These are phyloP conservation scores for Drosophila punjabiensis DNA, from an alignment of 1,140 invertebrate species.

Conservation along the genomic window DNA sequence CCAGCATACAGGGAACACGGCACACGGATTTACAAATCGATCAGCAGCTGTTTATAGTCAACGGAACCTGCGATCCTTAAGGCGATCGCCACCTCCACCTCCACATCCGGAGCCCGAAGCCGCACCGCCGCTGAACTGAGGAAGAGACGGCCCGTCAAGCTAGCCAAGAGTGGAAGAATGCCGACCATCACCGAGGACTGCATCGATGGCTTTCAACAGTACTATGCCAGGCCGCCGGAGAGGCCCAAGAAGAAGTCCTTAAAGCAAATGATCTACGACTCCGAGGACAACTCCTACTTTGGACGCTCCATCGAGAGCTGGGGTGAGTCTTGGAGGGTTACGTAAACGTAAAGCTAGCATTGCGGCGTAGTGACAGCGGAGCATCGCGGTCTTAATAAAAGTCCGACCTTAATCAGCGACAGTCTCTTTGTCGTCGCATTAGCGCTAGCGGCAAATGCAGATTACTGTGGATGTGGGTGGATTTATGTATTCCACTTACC, in stretches of 20 bases:
- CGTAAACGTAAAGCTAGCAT: constrained; percentile 40
- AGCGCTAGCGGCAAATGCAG: constrained; percentile 33
- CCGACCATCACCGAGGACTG: constrained; percentile 85
- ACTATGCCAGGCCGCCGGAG: constrained; percentile 87
- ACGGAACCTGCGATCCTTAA: not conserved
- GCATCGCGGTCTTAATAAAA: constrained; percentile 28
- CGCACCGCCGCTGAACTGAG: constrained; percentile 37
- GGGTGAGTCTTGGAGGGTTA: constrained; percentile 87
- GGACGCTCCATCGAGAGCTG: constrained; percentile 90
- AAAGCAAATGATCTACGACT: constrained; percentile 89
- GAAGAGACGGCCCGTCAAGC: constrained; percentile 18
- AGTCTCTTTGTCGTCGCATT: constrained; percentile 54
- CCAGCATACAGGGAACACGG: not conserved
- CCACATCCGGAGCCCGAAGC: not conserved
- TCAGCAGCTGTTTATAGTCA: not conserved
- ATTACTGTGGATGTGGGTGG: constrained; percentile 38
- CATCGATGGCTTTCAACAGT: constrained; percentile 88
- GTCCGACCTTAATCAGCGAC: constrained; percentile 46
- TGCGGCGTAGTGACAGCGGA: not conserved
- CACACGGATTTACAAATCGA: not conserved
- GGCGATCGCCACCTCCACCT: not conserved
- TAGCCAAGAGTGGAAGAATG: constrained; percentile 55
- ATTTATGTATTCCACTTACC: constrained; percentile 32
- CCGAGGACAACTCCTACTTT: constrained; percentile 88
- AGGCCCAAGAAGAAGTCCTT: constrained; percentile 87